These are phyloP conservation scores for Drosophila atroscutellata DNA, from an alignment of 2,888 invertebrate species.

Conservation along the genomic window DNA sequence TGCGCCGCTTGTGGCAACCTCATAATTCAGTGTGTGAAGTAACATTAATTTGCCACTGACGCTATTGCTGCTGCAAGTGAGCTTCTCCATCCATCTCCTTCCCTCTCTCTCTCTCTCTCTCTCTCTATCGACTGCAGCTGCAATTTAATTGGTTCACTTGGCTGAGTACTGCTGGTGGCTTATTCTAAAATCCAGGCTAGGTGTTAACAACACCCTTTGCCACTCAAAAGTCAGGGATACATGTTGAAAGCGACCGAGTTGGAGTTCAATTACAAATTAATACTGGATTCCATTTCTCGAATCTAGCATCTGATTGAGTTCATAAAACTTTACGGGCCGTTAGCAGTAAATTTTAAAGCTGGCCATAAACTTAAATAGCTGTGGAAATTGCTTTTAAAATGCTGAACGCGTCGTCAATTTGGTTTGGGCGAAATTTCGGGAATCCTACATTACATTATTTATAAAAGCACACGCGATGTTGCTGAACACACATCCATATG, in stretches of 20 bases:
- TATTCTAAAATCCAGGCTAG: background rate
- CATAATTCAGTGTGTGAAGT: constrained; percentile 76
- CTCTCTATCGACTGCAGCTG: constrained; percentile 30
- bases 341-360: constrained; percentile 53
- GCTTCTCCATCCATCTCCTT: background rate
- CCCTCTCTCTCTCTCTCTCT: too few species aligned
- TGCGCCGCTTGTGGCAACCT: constrained; percentile 78
- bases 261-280: background rate
- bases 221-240: constrained; percentile 56
- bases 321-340: constrained; percentile 50
- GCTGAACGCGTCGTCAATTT: constrained; percentile 41
- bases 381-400: constrained; percentile 59
- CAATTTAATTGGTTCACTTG: constrained; percentile 72
- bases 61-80: constrained; percentile 7
- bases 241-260: background rate
- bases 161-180: constrained; percentile 31
- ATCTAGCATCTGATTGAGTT: background rate
- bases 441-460: constrained; percentile 52
- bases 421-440: constrained; percentile 20
- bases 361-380: constrained; percentile 46
- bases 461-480: constrained; percentile 64
- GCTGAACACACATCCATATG: constrained; percentile 23
- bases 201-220: constrained; percentile 9
- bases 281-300: background rate
- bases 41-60: constrained; percentile 65